Conservation (phyloP, 2,888 invertebrate species). For the Lacanobia oleracea region DNA sequence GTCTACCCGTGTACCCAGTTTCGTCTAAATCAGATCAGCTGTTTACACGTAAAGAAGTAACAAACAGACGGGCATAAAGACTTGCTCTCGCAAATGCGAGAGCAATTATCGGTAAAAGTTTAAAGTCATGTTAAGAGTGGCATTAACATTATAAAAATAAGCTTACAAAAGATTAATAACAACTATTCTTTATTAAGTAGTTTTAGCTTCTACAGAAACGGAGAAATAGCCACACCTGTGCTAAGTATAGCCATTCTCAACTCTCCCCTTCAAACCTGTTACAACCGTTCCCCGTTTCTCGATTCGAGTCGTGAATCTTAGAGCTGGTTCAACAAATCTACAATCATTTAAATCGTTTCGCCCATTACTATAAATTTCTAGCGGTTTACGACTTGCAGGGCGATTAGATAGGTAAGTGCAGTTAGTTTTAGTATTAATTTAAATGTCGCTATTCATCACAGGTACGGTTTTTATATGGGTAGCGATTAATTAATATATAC, state of each 20-base stretch:
- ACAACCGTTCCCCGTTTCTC: conserved; percentile 10
- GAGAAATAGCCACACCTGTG: conserved; percentile 25
- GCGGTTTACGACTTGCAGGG: conserved; percentile 31
- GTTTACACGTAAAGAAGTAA: too few species aligned
- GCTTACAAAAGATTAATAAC: too few species aligned
- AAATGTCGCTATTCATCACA: neutral
- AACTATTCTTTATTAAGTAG: too few species aligned
- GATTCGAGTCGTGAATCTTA: conserved; percentile 46
- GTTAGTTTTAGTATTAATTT: conserved; percentile 27
- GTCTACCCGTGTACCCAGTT: too few species aligned
- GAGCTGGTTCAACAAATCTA: conserved; percentile 46
- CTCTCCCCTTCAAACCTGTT: conserved; percentile 21
- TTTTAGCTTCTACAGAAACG: neutral
- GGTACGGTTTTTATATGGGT: conserved; percentile 13
- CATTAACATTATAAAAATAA: too few species aligned
- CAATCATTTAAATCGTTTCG: conserved; percentile 53
- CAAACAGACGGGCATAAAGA: too few species aligned
- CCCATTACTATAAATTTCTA: conserved; percentile 47
- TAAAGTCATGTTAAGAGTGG: too few species aligned
- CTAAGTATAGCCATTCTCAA: conserved; percentile 9
- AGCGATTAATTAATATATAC: too few species aligned
- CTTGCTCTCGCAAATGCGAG: too few species aligned
- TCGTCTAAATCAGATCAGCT: too few species aligned
- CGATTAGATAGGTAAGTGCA: conserved; percentile 18
- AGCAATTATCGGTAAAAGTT: too few species aligned